Base-by-base conservation (phyloP, 2,888 invertebrate genomes). In the Rhingia rostrata region DNA sequence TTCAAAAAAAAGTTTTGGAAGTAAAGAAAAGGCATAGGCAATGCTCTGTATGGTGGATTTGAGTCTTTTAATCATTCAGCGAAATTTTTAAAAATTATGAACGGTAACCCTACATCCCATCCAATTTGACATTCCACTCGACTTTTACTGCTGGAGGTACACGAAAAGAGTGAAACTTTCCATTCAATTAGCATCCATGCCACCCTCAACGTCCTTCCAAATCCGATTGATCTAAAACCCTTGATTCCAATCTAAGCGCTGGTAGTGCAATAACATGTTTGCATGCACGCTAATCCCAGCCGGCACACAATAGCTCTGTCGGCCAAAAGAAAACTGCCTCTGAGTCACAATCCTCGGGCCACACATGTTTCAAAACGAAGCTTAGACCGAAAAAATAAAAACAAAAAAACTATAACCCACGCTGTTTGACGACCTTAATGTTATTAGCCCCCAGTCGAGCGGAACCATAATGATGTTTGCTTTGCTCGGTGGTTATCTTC, bases 391-490 rank as follows among this genome's bases (percentile, higher is more conserved):
- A 63, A 64, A 74, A n/a, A n/a, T 2, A 14, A 60, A 45, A 54
- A 14, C 43, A 45, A 9, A 39, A n/a, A 37, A 7, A n/a, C 37
- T 14, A 45, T n/a, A 56, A 35, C 75, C 69, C 64, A 82, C 81
- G 41, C 54, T 37, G 5, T 30, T 47, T 41, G 51, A 66, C 39
- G 64, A 53, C 81, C 81, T 82, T 82, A 66, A 45, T 45, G 81
- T 43, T 70, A 75, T 49, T 82, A 82, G 77, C 77, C 77, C 70
- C 77, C 70, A 81, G 69, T 72, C 14, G 60, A 32, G 58, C 39
- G 64, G 66, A 80, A 60, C 54, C 54, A 30, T 67, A 45, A 45
- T 32, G 43, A 53, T 77, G 60, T 49, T 12, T 37, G 22, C 6
- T 14, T 37, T 22, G 9, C 12, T 35, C n/a, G 43, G 14, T n/a